Conservation (phyloP, 2,888 invertebrate species). For the Diachrysia chrysitis region DNA sequence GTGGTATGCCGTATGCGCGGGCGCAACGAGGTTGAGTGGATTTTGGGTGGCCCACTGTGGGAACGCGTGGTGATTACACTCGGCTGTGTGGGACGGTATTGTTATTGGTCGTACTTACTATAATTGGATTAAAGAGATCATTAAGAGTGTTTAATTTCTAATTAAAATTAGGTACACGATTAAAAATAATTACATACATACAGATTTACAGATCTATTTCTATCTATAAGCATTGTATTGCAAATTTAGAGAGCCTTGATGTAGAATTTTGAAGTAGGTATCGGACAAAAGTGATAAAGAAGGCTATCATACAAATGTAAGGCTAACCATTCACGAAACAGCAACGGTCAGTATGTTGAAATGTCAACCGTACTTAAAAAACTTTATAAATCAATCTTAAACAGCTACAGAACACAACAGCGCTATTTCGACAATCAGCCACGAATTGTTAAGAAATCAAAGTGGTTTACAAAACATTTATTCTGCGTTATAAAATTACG, state of each 20-base stretch:
- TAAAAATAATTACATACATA: not conserved
- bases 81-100: slow-evolving; percentile 8
- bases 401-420: slow-evolving; percentile 28
- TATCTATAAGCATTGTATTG: too few relatives aligned
- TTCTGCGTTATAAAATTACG: slow-evolving; percentile 57
- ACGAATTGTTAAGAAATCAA: slow-evolving; percentile 54
- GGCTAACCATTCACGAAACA: not conserved
- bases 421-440: slow-evolving; percentile 52
- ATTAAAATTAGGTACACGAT: not conserved
- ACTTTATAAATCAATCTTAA: slow-evolving; percentile 42
- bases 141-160: not conserved
- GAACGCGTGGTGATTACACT: slow-evolving; percentile 16
- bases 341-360: slow-evolving; percentile 11
- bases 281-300: too few relatives aligned
- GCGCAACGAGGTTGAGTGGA: slow-evolving; percentile 48
- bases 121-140: not conserved
- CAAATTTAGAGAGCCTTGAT: too few relatives aligned
- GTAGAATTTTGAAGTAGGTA: too few relatives aligned
- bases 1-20: slow-evolving; percentile 47
- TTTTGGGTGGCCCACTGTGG: slow-evolving; percentile 59
- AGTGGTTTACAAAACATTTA: slow-evolving; percentile 57
- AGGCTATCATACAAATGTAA: not conserved
- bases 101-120: not conserved
- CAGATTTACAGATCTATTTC: too few relatives aligned
- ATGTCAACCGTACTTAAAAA: slow-evolving; percentile 46